Conservation (phyloP, 1,140 invertebrate species). For the Ostrea edulis region DNA sequence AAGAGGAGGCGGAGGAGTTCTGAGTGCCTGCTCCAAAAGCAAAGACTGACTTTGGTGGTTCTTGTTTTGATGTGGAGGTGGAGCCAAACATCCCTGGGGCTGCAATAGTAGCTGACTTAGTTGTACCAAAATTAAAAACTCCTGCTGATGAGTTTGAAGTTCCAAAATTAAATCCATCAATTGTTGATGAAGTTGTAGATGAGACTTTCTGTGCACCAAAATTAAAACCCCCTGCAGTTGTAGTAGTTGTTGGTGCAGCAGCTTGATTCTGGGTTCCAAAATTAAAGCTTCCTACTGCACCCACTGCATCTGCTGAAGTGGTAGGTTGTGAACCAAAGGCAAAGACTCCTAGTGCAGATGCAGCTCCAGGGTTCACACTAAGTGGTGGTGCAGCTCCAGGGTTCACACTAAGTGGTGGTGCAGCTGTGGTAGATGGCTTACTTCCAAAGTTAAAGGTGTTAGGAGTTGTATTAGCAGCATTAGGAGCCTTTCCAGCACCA, state of each 20-base stretch:
- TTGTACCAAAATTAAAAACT: constrained; percentile 4
- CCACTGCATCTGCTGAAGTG: not conserved
- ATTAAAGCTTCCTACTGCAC: constrained; percentile 1
- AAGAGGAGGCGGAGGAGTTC: not conserved
- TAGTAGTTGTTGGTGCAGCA: not conserved
- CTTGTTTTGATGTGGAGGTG: not conserved
- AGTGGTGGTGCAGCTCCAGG: not conserved
- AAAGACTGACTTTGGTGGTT: not conserved
- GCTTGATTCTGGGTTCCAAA: constrained; percentile 8
- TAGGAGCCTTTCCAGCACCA: not conserved
- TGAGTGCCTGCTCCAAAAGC: not conserved
- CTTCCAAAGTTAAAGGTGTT: constrained; percentile 7
- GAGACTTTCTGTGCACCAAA: not conserved
- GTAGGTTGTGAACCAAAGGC: not conserved
- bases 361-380: not conserved
- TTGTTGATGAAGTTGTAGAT: constrained; percentile 13
- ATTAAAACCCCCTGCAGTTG: not conserved
- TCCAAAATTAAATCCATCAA: constrained; percentile 23
- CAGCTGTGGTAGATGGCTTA: not conserved
- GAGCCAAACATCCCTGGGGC: not conserved
- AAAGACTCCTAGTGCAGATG: not conserved
- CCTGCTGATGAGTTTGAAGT: not conserved
- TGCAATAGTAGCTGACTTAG: not conserved
- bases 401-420: not conserved
- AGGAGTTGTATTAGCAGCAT: not conserved